Percentiles rank a stretch among this genome's conserved stretches.
Conservation (phyloP, 2,888 invertebrate genomes). For the Zonitis immaculata region DNA sequence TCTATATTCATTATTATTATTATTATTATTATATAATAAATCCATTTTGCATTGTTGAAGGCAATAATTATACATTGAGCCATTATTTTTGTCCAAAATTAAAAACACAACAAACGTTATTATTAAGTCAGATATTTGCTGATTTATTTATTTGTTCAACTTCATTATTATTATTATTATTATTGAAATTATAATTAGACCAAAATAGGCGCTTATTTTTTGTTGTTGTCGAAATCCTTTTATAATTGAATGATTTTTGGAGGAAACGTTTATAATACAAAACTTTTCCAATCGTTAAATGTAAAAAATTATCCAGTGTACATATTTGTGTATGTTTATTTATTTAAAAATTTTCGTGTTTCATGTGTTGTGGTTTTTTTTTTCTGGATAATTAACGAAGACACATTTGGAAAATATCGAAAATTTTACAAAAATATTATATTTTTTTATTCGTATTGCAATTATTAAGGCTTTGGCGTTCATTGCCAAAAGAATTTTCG, state of each 20-base stretch:
- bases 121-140: slow-evolving; percentile 22
- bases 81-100: slow-evolving; percentile 11
- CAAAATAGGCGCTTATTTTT: too few species aligned
- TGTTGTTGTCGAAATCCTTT: neutral
- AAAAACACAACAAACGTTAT: slow-evolving; percentile 23
- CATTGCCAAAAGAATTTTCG: neutral
- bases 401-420: neutral
- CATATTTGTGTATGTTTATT: neutral
- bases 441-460: neutral
- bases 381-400: neutral
- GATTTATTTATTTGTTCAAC: neutral
- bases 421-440: neutral
- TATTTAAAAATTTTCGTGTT: neutral
- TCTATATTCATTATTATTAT: too few species aligned
- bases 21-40: too few species aligned
- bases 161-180: too few species aligned
- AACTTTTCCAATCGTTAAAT: neutral
- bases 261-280: slow-evolving; percentile 32
- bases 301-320: too few species aligned
- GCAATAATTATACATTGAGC: slow-evolving; percentile 36
- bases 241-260: neutral
- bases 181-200: too few species aligned
- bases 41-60: slow-evolving; percentile 45
- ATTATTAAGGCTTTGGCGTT: neutral
- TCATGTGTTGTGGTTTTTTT: neutral